phyloP scores from a whole-genome alignment of 2,113 vertebrate species.

The Romanogobio albipinnatus region DNA sequence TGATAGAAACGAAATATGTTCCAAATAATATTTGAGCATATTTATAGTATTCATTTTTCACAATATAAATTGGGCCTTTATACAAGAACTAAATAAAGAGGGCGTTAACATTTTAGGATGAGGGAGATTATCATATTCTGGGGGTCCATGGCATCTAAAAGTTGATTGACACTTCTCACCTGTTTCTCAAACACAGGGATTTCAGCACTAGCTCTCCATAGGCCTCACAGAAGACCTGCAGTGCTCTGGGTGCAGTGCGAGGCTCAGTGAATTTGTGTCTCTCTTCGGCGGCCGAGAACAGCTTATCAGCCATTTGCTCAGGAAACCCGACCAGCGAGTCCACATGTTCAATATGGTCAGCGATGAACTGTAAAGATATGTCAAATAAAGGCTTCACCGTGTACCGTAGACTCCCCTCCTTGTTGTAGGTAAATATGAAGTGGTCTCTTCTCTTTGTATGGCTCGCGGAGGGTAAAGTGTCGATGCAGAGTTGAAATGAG shows the following conservation, averaged over 20 bases:
- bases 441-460: constrained; percentile 82
- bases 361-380: constrained; percentile 86
- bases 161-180: constrained; percentile 68
- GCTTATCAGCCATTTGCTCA: constrained; percentile 91
- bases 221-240: constrained; percentile 89
- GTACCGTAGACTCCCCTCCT: constrained; percentile 90
- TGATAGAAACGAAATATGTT: no score
- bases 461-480: constrained; percentile 73
- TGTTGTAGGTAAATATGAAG: constrained; percentile 91
- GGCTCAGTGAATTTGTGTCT: constrained; percentile 87
- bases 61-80: no score
- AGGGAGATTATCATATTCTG: no score
- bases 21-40: no score
- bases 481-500: constrained; percentile 80
- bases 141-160: no score
- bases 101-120: no score
- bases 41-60: no score
- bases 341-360: constrained; percentile 89
- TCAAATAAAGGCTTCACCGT: constrained; percentile 90
- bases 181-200: constrained; percentile 87
- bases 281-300: constrained; percentile 89
- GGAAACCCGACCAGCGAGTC: constrained; percentile 94
- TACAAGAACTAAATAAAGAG: no score
- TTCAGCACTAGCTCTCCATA: constrained; percentile 89
- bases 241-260: constrained; percentile 80